Evolutionary conservation across 2,113 vertebrate genomes (phyloP).

Genomic region (Marmota monax): DNA sequence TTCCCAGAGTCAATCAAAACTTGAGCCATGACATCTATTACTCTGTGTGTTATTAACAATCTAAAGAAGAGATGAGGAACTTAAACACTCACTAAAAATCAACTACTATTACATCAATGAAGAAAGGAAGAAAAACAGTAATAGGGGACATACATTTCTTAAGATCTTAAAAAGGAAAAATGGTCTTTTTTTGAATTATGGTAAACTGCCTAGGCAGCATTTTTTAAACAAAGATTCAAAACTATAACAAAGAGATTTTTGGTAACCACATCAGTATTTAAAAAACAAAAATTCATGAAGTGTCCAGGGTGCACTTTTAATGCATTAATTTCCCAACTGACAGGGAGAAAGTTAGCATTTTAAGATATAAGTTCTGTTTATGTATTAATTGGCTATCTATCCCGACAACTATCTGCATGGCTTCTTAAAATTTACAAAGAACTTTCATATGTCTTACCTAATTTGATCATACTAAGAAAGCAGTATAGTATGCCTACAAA

Average conservation of each 20-base stretch:
- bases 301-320: constrained; percentile 50
- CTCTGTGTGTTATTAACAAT: constrained; percentile 58
- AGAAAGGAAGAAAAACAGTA: constrained; percentile 63
- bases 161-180: constrained; percentile 69
- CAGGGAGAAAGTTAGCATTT: constrained; percentile 46
- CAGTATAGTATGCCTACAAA: constrained; percentile 60
- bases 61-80: background rate
- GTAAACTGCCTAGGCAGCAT: constrained; percentile 61
- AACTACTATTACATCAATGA: constrained; percentile 38
- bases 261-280: constrained; percentile 64
- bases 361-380: constrained; percentile 53
- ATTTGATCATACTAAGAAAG: constrained; percentile 55
- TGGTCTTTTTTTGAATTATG: constrained; percentile 57
- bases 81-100: constrained; percentile 62
- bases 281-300: constrained; percentile 52
- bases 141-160: constrained; percentile 36
- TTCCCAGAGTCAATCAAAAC: constrained; percentile 67
- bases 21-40: constrained; percentile 72
- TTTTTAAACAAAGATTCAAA: constrained; percentile 77
- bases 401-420: constrained; percentile 58
- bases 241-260: constrained; percentile 76
- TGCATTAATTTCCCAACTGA: constrained; percentile 34
- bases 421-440: constrained; percentile 63
- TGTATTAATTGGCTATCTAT: constrained; percentile 64
- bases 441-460: constrained; percentile 40